phyloP scores from a whole-genome alignment of 2,797 vertebrate species.

The Petrocephalus schoutedeni region DNA sequence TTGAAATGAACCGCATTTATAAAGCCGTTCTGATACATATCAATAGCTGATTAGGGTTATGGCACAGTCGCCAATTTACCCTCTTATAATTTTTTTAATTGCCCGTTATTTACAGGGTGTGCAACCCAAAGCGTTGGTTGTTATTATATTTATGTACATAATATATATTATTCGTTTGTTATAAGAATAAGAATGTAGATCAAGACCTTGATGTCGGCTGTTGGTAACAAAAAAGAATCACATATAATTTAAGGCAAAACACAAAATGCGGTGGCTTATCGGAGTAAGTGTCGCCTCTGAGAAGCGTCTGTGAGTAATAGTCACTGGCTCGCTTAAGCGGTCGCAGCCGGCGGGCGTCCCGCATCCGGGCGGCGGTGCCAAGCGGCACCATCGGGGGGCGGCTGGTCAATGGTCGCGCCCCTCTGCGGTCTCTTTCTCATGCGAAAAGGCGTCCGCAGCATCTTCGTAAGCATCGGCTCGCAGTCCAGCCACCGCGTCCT shows the following conservation, averaged over 20 bases:
- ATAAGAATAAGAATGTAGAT: conserved; percentile 20
- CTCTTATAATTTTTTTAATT: conserved; percentile 40
- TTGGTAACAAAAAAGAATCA: conserved; percentile 49
- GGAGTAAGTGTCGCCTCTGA: conserved; percentile 38
- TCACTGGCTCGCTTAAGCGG: conserved; percentile 22
- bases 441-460: conserved; percentile 28
- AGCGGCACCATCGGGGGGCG: no score
- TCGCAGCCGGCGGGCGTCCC: conserved; percentile 40
- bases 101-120: conserved; percentile 35
- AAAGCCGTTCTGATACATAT: conserved; percentile 22
- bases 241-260: conserved; percentile 59
- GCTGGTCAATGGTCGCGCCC: conserved; percentile 39
- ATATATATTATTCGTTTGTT: conserved; percentile 9
- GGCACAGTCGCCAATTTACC: conserved; percentile 37
- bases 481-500: conserved; percentile 23
- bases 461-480: conserved; percentile 32
- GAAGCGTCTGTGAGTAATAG: conserved; percentile 38
- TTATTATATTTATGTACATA: conserved; percentile 26
- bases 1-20: conserved; percentile 22
- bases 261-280: conserved; percentile 43
- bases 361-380: conserved; percentile 43
- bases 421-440: conserved; percentile 31
- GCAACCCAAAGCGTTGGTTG: conserved; percentile 38
- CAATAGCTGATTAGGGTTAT: conserved; percentile 9
- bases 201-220: conserved; percentile 40